phyloP scores from a whole-genome alignment of 2,888 invertebrate species.

The Dicyrtomina minuta region DNA sequence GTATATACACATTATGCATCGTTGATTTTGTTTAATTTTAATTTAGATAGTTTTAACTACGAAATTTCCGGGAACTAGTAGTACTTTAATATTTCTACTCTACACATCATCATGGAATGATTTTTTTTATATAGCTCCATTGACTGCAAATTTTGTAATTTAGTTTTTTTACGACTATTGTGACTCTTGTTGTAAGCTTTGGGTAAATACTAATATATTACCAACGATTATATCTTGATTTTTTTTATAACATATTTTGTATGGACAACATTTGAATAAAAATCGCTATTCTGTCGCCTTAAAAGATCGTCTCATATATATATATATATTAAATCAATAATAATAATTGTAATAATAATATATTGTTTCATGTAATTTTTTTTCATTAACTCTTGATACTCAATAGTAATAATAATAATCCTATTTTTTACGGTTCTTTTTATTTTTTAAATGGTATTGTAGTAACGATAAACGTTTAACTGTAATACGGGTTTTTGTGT shows the following conservation, averaged over 20 bases:
- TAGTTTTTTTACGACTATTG: neutral
- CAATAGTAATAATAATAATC: conserved; percentile 1
- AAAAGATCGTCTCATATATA: neutral
- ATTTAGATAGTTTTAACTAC: neutral
- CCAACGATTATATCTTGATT: neutral
- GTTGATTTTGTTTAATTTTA: neutral
- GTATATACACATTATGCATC: neutral
- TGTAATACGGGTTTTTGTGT: neutral
- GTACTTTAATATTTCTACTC: neutral
- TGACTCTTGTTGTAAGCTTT: neutral
- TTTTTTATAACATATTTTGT: neutral
- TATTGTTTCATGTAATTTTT: too few relatives aligned
- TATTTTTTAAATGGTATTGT: neutral
- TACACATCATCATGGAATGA: neutral
- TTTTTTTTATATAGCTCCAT: too few relatives aligned
- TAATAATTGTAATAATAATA: too few relatives aligned
- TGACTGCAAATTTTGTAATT: too few relatives aligned
- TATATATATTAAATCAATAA: neutral
- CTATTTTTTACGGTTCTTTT: neutral
- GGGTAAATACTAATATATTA: neutral
- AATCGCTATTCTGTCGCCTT: neutral
- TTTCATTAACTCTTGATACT: neutral
- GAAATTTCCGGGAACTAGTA: neutral
- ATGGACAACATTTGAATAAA: conserved; percentile 9
- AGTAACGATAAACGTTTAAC: too few relatives aligned